Evolutionary conservation across 2,113 vertebrate genomes (phyloP).

Genomic region (Phylloscopus whistleri): DNA sequence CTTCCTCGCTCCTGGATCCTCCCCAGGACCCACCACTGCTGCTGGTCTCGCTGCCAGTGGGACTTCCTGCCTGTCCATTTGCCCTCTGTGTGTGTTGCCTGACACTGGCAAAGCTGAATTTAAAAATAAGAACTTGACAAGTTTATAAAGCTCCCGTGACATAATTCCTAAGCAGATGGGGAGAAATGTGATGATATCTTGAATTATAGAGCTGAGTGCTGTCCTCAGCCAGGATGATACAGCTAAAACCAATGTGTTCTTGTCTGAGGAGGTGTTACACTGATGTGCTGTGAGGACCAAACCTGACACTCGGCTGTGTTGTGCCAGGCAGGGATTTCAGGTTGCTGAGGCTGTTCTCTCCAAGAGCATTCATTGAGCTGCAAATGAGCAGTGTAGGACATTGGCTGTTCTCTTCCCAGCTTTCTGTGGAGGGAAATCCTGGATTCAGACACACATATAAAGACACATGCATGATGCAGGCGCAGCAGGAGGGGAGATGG

Average conservation of each 20-base stretch:
- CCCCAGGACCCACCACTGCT: neutral
- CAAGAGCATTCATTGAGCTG: neutral
- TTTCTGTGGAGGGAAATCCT: neutral
- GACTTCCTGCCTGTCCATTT: neutral
- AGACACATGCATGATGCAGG: rapidly evolving
- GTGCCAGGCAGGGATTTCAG: neutral
- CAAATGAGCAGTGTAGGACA: neutral
- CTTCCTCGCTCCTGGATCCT: neutral
- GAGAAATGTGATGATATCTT: neutral
- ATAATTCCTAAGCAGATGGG: constrained; percentile 2
- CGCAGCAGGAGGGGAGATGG: neutral
- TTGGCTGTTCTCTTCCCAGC: neutral
- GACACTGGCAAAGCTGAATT: neutral
- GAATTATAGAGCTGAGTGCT: neutral
- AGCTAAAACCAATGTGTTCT: neutral
- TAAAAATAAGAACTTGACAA: neutral
- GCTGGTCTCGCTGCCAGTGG: neutral
- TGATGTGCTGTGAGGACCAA: neutral
- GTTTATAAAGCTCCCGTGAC: neutral
- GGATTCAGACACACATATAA: neutral
- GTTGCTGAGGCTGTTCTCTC: neutral
- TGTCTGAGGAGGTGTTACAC: neutral
- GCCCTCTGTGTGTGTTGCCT: neutral
- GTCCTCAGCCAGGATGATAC: neutral
- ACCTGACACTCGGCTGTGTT: neutral